These are phyloP conservation scores for Lytechinus variegatus DNA, from an alignment of 35 echinoderm and acorn worm genomes.

Conservation along the genomic window DNA sequence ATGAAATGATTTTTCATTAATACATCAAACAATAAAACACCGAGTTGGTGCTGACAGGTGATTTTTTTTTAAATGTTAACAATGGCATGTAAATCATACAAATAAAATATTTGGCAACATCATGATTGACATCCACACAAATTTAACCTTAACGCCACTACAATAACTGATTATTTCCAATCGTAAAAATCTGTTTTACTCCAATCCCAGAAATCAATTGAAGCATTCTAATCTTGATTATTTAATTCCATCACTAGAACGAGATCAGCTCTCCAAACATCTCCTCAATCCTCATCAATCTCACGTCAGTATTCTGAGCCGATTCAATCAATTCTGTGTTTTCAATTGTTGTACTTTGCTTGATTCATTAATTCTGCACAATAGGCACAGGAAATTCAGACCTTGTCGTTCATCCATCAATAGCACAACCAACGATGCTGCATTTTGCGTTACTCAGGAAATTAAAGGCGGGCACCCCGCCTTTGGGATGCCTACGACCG, in stretches of 20 bases:
- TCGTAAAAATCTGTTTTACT: not conserved
- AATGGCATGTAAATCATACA: not conserved
- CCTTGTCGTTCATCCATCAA: not conserved
- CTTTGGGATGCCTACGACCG: not conserved
- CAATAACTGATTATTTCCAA: not conserved
- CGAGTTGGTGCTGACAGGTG: no score
- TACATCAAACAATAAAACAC: no score
- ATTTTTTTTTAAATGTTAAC: not conserved
- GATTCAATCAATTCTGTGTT: constrained; percentile 12
- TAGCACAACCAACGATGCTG: not conserved
- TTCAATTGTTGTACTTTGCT: not conserved
- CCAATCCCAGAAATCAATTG: not conserved
- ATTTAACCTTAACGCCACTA: not conserved
- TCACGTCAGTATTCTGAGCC: not conserved
- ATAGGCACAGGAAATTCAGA: constrained; percentile 15
- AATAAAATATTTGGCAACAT: not conserved
- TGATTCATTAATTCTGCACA: constrained; percentile 44
- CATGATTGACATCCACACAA: not conserved
- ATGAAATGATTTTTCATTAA: no score
- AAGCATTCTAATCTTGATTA: not conserved
- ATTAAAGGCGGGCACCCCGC: constrained; percentile 12
- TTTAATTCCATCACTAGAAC: not conserved
- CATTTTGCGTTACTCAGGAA: constrained; percentile 24
- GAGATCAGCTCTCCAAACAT: not conserved
- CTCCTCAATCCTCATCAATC: not conserved